phyloP scores from a whole-genome alignment of 2,797 vertebrate species.

The Hydrophis major region DNA sequence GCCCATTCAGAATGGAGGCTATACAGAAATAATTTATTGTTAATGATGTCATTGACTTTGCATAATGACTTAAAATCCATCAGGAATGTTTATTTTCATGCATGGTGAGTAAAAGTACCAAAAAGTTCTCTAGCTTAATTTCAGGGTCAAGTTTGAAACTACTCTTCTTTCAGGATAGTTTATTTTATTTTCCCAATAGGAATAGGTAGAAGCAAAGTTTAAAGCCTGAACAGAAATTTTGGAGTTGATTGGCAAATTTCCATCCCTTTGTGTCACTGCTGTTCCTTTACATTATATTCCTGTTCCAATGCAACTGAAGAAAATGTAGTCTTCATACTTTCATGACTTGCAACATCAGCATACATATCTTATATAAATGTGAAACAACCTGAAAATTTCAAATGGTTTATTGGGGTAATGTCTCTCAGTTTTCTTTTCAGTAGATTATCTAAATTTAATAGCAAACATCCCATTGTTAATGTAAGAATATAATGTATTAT shows the following conservation, averaged over 20 bases:
- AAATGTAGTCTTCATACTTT: background rate
- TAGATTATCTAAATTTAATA: background rate
- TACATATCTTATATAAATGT: background rate
- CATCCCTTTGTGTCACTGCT: background rate
- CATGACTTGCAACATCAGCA: background rate
- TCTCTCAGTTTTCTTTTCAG: background rate
- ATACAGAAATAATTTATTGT: background rate
- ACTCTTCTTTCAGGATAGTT: background rate
- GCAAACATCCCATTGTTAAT: background rate
- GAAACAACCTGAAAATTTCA: background rate
- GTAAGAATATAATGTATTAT: background rate
- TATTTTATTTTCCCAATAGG: background rate
- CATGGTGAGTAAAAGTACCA: background rate
- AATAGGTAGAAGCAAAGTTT: background rate
- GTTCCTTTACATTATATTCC: background rate
- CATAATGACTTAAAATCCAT: background rate
- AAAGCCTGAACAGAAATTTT: background rate
- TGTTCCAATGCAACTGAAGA: background rate
- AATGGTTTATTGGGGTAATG: background rate
- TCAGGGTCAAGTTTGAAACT: background rate
- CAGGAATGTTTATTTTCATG: background rate
- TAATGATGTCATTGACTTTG: background rate
- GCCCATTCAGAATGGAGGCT: background rate
- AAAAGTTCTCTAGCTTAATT: background rate
- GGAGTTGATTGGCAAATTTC: background rate